These are phyloP conservation scores for Ochotona curzoniae DNA, from an alignment of 2,113 vertebrate species.

Conservation along the genomic window DNA sequence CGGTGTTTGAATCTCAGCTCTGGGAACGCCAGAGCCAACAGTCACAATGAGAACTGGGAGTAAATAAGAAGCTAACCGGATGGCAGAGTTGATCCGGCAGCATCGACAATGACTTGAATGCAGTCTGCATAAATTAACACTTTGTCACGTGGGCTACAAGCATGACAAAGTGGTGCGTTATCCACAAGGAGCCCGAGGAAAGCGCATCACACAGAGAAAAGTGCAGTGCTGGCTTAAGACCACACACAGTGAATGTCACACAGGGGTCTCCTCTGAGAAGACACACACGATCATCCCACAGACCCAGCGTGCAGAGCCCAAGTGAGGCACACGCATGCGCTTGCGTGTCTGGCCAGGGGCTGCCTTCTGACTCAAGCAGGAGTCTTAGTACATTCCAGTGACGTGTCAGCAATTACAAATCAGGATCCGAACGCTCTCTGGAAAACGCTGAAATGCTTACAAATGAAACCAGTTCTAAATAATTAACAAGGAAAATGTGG, in stretches of 20 bases:
- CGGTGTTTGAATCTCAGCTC: too few relatives aligned
- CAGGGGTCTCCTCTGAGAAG: too few relatives aligned
- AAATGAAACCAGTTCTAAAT: constrained; percentile 13
- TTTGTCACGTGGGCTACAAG: background rate
- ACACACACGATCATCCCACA: too few relatives aligned
- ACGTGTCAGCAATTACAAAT: background rate
- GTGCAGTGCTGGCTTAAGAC: rapidly evolving
- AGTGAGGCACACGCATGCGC: too few relatives aligned
- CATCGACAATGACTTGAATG: background rate
- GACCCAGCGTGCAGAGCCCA: too few relatives aligned
- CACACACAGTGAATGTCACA: background rate
- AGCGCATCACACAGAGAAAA: background rate
- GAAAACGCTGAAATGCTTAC: background rate
- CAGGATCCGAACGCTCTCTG: background rate
- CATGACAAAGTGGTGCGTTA: background rate
- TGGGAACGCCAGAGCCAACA: background rate
- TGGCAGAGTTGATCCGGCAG: background rate
- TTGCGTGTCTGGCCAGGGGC: too few relatives aligned
- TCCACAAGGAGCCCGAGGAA: background rate
- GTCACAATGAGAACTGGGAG: background rate
- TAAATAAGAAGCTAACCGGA: background rate
- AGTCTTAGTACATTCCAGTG: background rate
- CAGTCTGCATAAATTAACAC: background rate
- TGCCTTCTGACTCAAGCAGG: background rate
- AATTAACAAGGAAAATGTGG: background rate